Evolutionary conservation across 2,797 vertebrate genomes (phyloP).

Genomic region (Phylloscopus collybita): DNA sequence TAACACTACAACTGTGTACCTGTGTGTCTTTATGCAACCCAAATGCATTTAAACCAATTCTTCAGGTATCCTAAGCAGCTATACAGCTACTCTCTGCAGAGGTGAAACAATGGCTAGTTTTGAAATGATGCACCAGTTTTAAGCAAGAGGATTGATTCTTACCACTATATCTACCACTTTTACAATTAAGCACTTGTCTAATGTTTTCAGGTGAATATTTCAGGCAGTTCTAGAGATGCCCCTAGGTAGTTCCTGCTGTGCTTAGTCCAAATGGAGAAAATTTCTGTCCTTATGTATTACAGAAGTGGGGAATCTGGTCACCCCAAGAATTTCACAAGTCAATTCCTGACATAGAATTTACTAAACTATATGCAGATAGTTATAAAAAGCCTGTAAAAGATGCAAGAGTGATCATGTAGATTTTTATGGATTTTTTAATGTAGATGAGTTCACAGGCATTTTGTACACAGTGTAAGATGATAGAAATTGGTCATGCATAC

Average conservation of each 20-base stretch:
- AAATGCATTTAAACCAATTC: background rate
- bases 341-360: background rate
- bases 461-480: background rate
- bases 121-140: background rate
- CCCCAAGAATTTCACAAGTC: background rate
- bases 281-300: background rate
- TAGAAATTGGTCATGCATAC: background rate
- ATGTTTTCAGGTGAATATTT: background rate
- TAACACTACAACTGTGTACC: background rate
- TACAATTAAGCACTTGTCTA: background rate
- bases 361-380: background rate
- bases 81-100: background rate
- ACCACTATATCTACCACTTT: background rate
- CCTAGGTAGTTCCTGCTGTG: background rate
- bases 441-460: background rate
- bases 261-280: background rate
- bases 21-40: background rate
- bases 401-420: background rate
- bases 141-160: background rate
- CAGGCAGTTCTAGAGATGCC: background rate
- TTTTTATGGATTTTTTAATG: fast-evolving
- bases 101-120: background rate
- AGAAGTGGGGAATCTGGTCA: background rate
- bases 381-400: background rate
- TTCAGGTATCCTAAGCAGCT: background rate